Evolutionary conservation across 92 coral and sea anemone species (phyloP), one percentile per base, ranked within the genome.

Genomic region (Epizoanthus ramosus): DNA sequence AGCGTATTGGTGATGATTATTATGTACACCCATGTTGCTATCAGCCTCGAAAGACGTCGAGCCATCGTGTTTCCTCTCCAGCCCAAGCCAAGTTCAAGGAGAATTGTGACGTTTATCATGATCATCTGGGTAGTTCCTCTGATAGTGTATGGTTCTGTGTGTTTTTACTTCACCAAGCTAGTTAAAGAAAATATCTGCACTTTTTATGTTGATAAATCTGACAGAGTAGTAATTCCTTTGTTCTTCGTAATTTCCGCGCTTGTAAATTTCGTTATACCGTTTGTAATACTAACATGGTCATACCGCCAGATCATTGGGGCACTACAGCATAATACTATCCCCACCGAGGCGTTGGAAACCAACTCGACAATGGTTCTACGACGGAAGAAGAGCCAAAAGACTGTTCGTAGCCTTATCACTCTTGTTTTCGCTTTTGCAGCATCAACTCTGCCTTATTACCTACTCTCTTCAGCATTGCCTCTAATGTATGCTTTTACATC

Each of bases 11-110:
- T 6, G 24, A 14, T 18, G 8, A 37, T 69, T 37, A 37, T 54
- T 35, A 3, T 6, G 13, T 35, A 31, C 43, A 72, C 77, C 5
- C 77, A 52, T 15, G 63, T 72, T 21, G 77, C 60, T 10, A 72
- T 72, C 4, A 35, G 60, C 5, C 18, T 72, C 25, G 77, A 72
- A 45, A 45, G 77, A 52, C 77, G 63, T 4, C 77, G 77, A 14
- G 77, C 63, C 8, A 72, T 72, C 35, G 77, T 72, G 17, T 72
- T 47, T 17, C 77, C 77, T 72, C 31, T 28, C 31, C 77, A 47
- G 14, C 63, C 4, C 1, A 72, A 72, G 15, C 77, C 77, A 50
- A 72, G 77, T 47, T 39, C 39, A 52, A 47, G n/a, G 28, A 72
- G 5, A 72, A 47, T 72, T n/a, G 31, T 28, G 2, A 2, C 31